Evolutionary conservation across 2,888 invertebrate genomes (phyloP).

Genomic region (Digitonthophagus gazella): DNA sequence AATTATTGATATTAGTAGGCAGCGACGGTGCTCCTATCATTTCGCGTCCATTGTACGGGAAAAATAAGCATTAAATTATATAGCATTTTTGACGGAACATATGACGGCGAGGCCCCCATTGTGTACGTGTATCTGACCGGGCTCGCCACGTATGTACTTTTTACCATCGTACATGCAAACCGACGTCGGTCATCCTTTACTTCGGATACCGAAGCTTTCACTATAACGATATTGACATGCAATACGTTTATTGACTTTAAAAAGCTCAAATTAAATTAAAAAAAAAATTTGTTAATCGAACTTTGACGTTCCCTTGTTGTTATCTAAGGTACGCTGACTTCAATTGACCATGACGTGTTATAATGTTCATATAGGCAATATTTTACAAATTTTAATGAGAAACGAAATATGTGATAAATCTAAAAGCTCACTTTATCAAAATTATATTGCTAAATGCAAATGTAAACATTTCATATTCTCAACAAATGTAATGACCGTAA

Average conservation of each 20-base stretch:
- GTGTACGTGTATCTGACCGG: slow-evolving; percentile 19
- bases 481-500: too few relatives aligned
- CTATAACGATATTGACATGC: slow-evolving; percentile 28
- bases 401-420: too few relatives aligned
- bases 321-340: too few relatives aligned
- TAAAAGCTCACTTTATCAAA: too few relatives aligned
- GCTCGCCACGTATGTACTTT: background rate
- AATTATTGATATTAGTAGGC: slow-evolving; percentile 52
- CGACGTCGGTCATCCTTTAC: background rate
- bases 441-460: too few relatives aligned
- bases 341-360: too few relatives aligned
- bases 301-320: too few relatives aligned
- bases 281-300: too few relatives aligned
- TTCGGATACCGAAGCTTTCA: slow-evolving; percentile 16
- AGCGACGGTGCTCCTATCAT: slow-evolving; percentile 48
- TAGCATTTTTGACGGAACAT: slow-evolving; percentile 51
- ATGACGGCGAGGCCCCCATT: slow-evolving; percentile 36
- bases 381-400: background rate
- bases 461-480: too few relatives aligned
- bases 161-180: background rate
- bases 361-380: too few relatives aligned
- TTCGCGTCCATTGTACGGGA: slow-evolving; percentile 52
- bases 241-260: slow-evolving; percentile 20
- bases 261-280: background rate
- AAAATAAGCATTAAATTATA: slow-evolving; percentile 52